Evolutionary conservation across 2,797 vertebrate species (phyloP), one percentile per base, ranked within the genome.

Genomic region (Distichodus sexfasciatus): DNA sequence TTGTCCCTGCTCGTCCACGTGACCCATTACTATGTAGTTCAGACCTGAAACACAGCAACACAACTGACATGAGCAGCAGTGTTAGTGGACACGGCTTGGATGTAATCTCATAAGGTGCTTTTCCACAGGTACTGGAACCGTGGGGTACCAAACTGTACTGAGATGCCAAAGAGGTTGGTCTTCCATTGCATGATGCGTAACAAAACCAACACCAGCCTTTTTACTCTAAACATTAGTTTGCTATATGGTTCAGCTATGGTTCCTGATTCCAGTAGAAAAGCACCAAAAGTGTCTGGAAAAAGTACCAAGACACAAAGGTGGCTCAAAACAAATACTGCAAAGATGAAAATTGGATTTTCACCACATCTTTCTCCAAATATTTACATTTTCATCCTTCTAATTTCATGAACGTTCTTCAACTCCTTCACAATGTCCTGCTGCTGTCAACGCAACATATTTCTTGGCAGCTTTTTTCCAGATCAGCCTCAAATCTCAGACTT

Each of bases 11-110:
- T 92, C 91, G 71, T 90, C 90, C 12, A 88, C 88, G 61, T 92
- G 90, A 41, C 93, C 93, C 93, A 93, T 94, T 63, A 94, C 89
- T 68, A 94, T 90, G 79, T 94, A 94, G 83, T 92, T 94, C 76
- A 92, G 82, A 78, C 93, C 93, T 94, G 7, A 40, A 44, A 1
- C 17, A 58, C 19, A 64, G 50, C 6, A 48, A 17, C 46, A n/a
- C n/a, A n/a, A n/a, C n/a, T n/a, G n/a, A n/a, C n/a, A 15, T 5
- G 59, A 60, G 9, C 31, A 33, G 31, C 31, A 33, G 4, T 33
- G 31, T 33, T 33, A 9, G 31, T 4, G 31, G 9, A 33, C 4
- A 4, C 4, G 31, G 31, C 9, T 33, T 33, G 31, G 31, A n/a
- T n/a, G n/a, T n/a, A n/a, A n/a, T n/a, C n/a, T n/a, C n/a, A 33